phyloP scores from a whole-genome alignment of 2,797 vertebrate species.

The Gymnothorax reevesii region DNA sequence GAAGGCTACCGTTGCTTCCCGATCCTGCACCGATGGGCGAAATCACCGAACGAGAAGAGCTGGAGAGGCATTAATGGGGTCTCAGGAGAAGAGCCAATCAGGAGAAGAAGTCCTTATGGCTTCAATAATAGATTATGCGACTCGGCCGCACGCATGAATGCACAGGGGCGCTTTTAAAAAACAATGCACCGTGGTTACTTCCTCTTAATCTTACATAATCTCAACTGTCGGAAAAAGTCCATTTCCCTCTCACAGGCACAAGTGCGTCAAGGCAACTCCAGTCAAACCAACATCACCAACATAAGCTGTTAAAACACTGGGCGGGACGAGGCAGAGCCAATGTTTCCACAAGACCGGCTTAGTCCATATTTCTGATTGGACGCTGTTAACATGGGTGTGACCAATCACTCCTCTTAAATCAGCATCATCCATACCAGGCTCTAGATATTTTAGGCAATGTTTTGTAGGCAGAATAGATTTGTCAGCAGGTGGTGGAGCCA shows the following conservation, averaged over 20 bases:
- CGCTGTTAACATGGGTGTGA: no score
- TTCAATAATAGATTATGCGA: constrained; percentile 12
- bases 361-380: no score
- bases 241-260: background rate
- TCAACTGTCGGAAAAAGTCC: background rate
- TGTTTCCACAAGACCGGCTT: no score
- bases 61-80: constrained; percentile 11
- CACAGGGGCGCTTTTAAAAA: constrained; percentile 17
- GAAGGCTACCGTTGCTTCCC: background rate
- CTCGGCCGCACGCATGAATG: background rate
- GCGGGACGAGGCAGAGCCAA: no score
- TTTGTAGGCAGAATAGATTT: no score
- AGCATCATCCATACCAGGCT: background rate
- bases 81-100: background rate
- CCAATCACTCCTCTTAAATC: background rate
- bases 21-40: background rate
- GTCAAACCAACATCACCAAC: no score
- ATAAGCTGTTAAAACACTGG: no score
- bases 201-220: background rate
- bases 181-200: background rate
- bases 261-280: background rate
- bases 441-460: background rate
- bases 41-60: background rate
- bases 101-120: background rate
- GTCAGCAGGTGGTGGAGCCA: no score